phyloP scores from a whole-genome alignment of 2,888 invertebrate genomes.

The Epinotia nisella region DNA sequence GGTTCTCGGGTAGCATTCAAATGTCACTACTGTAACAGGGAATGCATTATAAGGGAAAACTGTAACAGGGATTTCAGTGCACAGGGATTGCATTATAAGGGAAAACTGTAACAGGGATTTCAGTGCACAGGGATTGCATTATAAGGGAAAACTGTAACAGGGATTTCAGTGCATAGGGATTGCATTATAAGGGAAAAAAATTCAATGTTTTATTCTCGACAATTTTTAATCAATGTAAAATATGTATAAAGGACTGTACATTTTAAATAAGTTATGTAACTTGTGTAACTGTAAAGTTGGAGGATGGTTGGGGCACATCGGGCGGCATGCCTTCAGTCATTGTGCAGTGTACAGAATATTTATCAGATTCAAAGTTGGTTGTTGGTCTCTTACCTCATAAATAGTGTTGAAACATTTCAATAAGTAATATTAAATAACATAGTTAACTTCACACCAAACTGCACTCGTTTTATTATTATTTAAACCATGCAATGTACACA shows the following conservation, averaged over 20 bases:
- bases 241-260: slow-evolving; percentile 78
- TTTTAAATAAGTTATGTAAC: slow-evolving; percentile 73
- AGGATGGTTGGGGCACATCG: slow-evolving; percentile 64
- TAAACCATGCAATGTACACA: slow-evolving; percentile 77
- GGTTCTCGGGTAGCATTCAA: slow-evolving; percentile 19
- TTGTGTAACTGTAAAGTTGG: slow-evolving; percentile 61
- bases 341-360: slow-evolving; percentile 63
- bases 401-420: slow-evolving; percentile 50
- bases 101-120: too few species aligned
- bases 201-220: slow-evolving; percentile 64
- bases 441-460: slow-evolving; percentile 63
- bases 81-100: too few species aligned
- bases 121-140: background rate
- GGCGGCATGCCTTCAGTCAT: slow-evolving; percentile 74
- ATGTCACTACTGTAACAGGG: slow-evolving; percentile 2
- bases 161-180: slow-evolving; percentile 4
- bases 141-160: slow-evolving; percentile 45
- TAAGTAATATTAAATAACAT: slow-evolving; percentile 49
- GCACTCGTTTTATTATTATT: slow-evolving; percentile 62
- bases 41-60: too few species aligned
- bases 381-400: slow-evolving; percentile 43
- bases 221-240: slow-evolving; percentile 79
- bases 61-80: too few species aligned
- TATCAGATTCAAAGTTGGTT: slow-evolving; percentile 37
- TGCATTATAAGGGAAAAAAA: slow-evolving; percentile 46